These are phyloP conservation scores for Chrysopilus asiliformis DNA, from an alignment of 2,888 invertebrate species.

Conservation along the genomic window DNA sequence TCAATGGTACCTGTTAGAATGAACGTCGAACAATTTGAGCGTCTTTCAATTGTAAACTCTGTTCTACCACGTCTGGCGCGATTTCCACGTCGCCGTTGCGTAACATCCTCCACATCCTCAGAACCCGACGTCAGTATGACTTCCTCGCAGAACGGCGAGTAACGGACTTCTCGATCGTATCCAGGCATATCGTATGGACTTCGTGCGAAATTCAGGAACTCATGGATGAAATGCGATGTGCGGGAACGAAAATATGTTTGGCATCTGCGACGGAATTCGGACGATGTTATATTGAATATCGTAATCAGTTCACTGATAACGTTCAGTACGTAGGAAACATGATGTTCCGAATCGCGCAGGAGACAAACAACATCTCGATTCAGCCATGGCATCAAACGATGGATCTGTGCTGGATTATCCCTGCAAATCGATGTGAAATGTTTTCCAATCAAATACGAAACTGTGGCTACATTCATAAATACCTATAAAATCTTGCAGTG, in stretches of 20 bases:
- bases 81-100: background rate
- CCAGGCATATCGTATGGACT: constrained; percentile 77
- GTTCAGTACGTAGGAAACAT: constrained; percentile 52
- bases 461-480: constrained; percentile 11
- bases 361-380: constrained; percentile 66
- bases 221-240: constrained; percentile 81
- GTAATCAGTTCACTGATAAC: constrained; percentile 56
- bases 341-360: constrained; percentile 45
- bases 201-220: constrained; percentile 72
- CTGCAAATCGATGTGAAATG: constrained; percentile 33
- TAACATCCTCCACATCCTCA: constrained; percentile 17
- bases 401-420: constrained; percentile 63
- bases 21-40: constrained; percentile 11
- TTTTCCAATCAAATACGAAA: background rate
- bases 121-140: constrained; percentile 25
- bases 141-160: constrained; percentile 38
- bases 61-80: constrained; percentile 6
- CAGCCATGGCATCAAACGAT: constrained; percentile 77
- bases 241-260: constrained; percentile 53
- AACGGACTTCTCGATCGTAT: constrained; percentile 60
- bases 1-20: constrained; percentile 12
- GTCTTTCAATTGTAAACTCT: constrained; percentile 12
- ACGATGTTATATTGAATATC: constrained; percentile 42
- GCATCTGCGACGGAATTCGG: constrained; percentile 55
- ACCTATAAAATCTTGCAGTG: constrained; percentile 65